A percentile compares a stretch with the other conserved stretches of the same genome.
phyloP scores from a whole-genome alignment of 2,797 vertebrate genomes.

The Eupleurogrammus muticus region DNA sequence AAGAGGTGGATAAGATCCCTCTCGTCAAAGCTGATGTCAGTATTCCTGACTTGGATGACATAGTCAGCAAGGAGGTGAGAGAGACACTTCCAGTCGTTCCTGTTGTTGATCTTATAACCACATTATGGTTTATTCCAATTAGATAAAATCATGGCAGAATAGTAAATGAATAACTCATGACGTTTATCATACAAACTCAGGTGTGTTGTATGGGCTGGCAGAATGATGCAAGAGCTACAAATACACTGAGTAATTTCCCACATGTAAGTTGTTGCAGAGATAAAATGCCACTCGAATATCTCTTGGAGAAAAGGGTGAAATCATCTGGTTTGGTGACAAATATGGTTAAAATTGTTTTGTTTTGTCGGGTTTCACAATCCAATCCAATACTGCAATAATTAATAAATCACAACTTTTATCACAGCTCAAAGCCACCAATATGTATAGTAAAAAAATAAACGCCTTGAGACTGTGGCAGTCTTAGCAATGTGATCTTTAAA shows the following conservation, averaged over 20 bases:
- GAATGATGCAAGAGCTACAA: constrained; percentile 62
- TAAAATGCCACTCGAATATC: constrained; percentile 44
- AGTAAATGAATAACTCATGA: constrained; percentile 23
- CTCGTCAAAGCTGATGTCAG: constrained; percentile 97
- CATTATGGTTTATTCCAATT: background rate
- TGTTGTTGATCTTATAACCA: constrained; percentile 12
- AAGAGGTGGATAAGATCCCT: constrained; percentile 97
- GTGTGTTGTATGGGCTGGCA: constrained; percentile 76
- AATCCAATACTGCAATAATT: constrained; percentile 5
- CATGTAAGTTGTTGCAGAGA: constrained; percentile 71
- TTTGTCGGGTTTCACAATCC: constrained; percentile 22
- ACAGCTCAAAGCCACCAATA: background rate
- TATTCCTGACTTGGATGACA: constrained; percentile 96
- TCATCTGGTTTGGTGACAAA: constrained; percentile 43
- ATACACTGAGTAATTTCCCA: constrained; percentile 58
- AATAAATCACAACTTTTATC: constrained; percentile 1
- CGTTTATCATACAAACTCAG: constrained; percentile 63
- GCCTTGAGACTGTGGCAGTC: background rate
- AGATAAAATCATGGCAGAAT: constrained; percentile 1
- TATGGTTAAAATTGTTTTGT: background rate
- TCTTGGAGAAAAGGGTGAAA: constrained; percentile 26
- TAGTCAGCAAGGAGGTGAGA: constrained; percentile 94
- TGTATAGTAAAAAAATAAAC: background rate
- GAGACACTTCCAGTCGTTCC: background rate
- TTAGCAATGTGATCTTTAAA: background rate